Percentiles rank a stretch among this genome's conserved stretches.
phyloP scores from a whole-genome alignment of 1,140 invertebrate species.

The Bombus haemorrhoidalis region DNA sequence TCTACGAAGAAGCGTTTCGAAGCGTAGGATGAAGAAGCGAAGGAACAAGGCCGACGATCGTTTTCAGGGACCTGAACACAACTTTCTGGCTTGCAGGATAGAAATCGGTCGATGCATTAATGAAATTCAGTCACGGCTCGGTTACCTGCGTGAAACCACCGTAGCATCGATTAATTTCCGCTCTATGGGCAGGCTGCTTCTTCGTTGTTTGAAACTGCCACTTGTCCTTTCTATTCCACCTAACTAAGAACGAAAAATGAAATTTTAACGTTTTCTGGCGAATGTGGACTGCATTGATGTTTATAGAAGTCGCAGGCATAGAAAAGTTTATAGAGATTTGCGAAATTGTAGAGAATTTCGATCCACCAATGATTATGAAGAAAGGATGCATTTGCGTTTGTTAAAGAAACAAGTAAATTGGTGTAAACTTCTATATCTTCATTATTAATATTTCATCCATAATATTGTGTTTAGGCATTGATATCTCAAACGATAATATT shows the following conservation, averaged over 20 bases:
- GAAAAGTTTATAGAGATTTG: neutral
- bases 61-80: neutral
- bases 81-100: neutral
- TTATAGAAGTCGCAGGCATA: neutral
- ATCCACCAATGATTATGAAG: too few relatives aligned
- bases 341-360: neutral
- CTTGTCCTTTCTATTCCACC: neutral
- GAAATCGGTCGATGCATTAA: slow-evolving; percentile 52
- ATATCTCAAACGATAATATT: too few relatives aligned
- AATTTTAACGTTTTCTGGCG: neutral
- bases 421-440: neutral
- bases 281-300: neutral
- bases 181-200: neutral
- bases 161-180: slow-evolving; percentile 53
- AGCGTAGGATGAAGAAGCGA: slow-evolving; percentile 1
- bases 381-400: neutral
- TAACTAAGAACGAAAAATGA: neutral
- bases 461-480: too few relatives aligned
- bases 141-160: slow-evolving; percentile 32
- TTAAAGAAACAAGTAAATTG: neutral
- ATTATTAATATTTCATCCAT: neutral
- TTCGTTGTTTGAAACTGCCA: slow-evolving; percentile 17
- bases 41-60: neutral
- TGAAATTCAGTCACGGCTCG: slow-evolving; percentile 56
- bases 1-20: neutral